A percentile compares a stretch with the other conserved stretches of the same genome.
Conservation (phyloP, 2,888 invertebrate genomes). For the Keiferia lycopersicella region DNA sequence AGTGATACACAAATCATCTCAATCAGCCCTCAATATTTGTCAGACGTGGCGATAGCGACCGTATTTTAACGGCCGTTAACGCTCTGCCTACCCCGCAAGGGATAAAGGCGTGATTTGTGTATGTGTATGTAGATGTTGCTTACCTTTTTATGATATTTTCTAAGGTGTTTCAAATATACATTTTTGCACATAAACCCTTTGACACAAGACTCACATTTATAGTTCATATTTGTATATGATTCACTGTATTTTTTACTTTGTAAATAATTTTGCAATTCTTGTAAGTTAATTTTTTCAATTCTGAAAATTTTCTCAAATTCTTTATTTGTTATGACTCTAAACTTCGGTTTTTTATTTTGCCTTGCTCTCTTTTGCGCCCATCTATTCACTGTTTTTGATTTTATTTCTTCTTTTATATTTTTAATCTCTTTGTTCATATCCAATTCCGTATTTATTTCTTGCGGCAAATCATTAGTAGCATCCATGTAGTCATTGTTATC, state of each 20-base stretch:
- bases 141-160: constrained; percentile 35
- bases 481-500: constrained; percentile 23
- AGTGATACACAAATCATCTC: too few relatives aligned
- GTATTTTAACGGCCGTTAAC: too few relatives aligned
- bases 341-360: constrained; percentile 49
- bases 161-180: constrained; percentile 34
- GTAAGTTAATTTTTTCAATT: constrained; percentile 33
- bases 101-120: too few relatives aligned
- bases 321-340: constrained; percentile 38
- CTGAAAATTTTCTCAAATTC: constrained; percentile 35
- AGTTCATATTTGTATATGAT: constrained; percentile 34
- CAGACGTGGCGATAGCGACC: too few relatives aligned
- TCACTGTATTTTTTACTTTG: constrained; percentile 34
- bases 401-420: constrained; percentile 20
- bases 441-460: not conserved
- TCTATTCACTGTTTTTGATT: constrained; percentile 34
- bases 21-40: too few relatives aligned
- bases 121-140: too few relatives aligned
- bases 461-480: not conserved
- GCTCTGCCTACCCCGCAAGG: too few relatives aligned
- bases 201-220: constrained; percentile 41
- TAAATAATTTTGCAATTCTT: constrained; percentile 32
- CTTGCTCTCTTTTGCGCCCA: constrained; percentile 44
- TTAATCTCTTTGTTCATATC: constrained; percentile 6
- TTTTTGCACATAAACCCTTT: constrained; percentile 34